Evolutionary conservation across 2,888 invertebrate species (phyloP).

Genomic region (Tipula helvola): DNA sequence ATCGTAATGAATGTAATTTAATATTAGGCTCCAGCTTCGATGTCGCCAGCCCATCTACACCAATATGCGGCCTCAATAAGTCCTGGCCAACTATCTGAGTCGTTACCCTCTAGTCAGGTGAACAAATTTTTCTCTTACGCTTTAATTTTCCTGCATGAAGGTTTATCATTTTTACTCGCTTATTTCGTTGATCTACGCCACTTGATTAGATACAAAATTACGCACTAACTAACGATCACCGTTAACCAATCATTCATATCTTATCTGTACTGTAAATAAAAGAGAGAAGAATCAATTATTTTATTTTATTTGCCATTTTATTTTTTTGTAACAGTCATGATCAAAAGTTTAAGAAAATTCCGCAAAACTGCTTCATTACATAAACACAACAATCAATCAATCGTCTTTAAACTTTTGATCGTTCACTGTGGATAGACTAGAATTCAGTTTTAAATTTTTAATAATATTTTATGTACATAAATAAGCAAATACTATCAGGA

Average conservation of each 20-base stretch:
- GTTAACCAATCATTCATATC: neutral
- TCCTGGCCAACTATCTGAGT: constrained; percentile 55
- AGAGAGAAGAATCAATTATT: neutral
- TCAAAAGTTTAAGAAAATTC: neutral
- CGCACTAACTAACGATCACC: neutral
- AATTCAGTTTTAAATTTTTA: neutral
- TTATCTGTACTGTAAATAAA: neutral
- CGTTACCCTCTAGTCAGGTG: constrained; percentile 71
- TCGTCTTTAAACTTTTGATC: neutral
- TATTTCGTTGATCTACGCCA: neutral
- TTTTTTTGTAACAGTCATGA: neutral
- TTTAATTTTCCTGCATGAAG: neutral
- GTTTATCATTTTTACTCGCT: constrained; percentile 7
- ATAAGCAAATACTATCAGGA: neutral
- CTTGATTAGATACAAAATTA: neutral
- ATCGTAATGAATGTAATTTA: neutral
- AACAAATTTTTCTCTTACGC: neutral
- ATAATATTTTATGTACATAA: neutral
- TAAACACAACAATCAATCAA: neutral
- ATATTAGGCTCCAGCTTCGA: constrained; percentile 73
- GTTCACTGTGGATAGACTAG: neutral
- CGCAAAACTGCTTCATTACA: neutral
- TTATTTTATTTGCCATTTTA: neutral
- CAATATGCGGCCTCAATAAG: constrained; percentile 53
- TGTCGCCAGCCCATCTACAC: constrained; percentile 78